Conservation (phyloP, 1,140 invertebrate genomes). For the Bemisia tabaci region DNA sequence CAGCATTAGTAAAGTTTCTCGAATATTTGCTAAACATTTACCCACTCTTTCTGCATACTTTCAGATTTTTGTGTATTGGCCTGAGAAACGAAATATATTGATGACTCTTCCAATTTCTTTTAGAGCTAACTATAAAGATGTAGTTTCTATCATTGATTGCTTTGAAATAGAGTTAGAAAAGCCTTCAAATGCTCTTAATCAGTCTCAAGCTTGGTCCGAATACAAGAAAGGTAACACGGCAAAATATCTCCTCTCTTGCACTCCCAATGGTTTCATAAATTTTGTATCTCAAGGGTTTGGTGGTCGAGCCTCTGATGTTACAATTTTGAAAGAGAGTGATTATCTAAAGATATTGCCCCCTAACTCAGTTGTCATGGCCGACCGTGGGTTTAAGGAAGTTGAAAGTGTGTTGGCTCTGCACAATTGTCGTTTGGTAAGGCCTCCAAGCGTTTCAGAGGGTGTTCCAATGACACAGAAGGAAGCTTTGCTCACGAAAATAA, state of each 20-base stretch:
- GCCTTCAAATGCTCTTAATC: slow-evolving; percentile 13
- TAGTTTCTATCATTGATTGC: too few species aligned
- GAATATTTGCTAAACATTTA: too few species aligned
- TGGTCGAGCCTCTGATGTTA: slow-evolving; percentile 27
- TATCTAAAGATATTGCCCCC: slow-evolving; percentile 23
- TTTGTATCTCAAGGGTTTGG: slow-evolving; percentile 31
- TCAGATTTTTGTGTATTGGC: too few species aligned
- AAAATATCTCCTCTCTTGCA: too few species aligned
- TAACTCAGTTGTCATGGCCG: slow-evolving; percentile 26
- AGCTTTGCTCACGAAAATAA: slow-evolving; percentile 27
- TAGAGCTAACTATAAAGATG: too few species aligned
- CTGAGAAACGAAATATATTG: too few species aligned
- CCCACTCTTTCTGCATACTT: too few species aligned
- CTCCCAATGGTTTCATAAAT: slow-evolving; percentile 31
- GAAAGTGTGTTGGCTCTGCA: slow-evolving; percentile 19
- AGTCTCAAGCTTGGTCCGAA: slow-evolving; percentile 22
- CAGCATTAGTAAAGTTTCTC: too few species aligned
- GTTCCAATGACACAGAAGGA: slow-evolving; percentile 24
- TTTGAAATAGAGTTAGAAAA: too few species aligned
- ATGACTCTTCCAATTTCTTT: too few species aligned
- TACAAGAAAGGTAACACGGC: slow-evolving; percentile 31
- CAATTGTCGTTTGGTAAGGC: slow-evolving; percentile 26
- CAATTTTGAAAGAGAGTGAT: slow-evolving; percentile 26
- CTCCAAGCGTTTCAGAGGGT: slow-evolving; percentile 27
- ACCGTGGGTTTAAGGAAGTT: slow-evolving; percentile 31